These are phyloP conservation scores for Chionis minor DNA, from an alignment of 2,113 vertebrate genomes.

Conservation along the genomic window DNA sequence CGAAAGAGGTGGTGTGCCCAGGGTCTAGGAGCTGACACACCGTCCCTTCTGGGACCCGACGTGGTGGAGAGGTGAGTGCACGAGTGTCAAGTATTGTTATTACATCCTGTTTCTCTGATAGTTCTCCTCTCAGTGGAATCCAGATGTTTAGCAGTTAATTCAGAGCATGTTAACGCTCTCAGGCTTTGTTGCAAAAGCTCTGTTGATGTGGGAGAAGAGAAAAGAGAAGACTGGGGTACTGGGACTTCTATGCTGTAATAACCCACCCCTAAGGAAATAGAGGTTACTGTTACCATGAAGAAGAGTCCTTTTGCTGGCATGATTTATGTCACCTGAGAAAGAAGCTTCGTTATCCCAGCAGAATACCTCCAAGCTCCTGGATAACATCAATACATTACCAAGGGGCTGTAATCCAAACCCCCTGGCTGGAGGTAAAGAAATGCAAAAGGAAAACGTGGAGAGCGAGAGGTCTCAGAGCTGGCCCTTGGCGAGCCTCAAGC, in stretches of 20 bases:
- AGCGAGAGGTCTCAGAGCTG: neutral
- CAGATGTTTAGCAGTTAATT: neutral
- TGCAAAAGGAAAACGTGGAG: neutral
- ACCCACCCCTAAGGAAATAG: neutral
- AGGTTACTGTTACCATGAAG: neutral
- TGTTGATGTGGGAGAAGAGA: neutral
- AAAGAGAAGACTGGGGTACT: neutral
- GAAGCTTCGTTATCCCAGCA: neutral
- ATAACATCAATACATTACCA: neutral
- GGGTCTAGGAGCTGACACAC: neutral
- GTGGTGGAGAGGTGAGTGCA: fast-evolving
- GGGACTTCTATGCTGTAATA: neutral
- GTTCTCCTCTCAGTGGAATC: neutral
- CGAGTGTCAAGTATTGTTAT: neutral
- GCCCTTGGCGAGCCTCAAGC: neutral
- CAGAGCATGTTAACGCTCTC: neutral
- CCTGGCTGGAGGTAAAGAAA: neutral
- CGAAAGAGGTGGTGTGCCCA: neutral
- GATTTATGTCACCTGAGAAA: constrained; percentile 8
- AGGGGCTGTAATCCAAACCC: neutral
- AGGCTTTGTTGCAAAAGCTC: neutral
- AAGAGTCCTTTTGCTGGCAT: neutral
- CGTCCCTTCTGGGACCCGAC: fast-evolving
- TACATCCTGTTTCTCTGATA: neutral
- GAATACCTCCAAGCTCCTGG: neutral